A percentile compares a stretch with the other conserved stretches of the same genome.
phyloP scores from a whole-genome alignment of 2,888 invertebrate species.

The Netelia fuscicornis region DNA sequence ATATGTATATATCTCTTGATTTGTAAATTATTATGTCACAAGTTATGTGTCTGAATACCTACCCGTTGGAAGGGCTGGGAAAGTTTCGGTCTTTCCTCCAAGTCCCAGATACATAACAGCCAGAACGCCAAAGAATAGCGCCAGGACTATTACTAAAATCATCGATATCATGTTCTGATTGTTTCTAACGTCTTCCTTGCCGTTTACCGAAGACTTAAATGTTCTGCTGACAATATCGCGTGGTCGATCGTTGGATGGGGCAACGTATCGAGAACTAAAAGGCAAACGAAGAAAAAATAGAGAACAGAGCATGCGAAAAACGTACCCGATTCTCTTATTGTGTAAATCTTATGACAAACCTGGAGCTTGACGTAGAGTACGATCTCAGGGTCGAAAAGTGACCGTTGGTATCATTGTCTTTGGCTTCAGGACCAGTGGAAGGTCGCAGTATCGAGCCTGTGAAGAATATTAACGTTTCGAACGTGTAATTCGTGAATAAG shows the following conservation, averaged over 20 bases:
- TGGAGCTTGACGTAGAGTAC: constrained; percentile 76
- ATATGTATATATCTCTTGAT: constrained; percentile 46
- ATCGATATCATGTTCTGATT: constrained; percentile 84
- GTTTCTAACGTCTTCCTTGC: constrained; percentile 80
- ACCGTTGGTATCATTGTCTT: constrained; percentile 82
- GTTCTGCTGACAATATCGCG: constrained; percentile 77
- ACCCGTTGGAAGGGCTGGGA: constrained; percentile 82
- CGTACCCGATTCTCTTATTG: neutral
- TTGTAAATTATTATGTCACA: constrained; percentile 47
- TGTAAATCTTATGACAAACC: constrained; percentile 71
- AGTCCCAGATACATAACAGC: constrained; percentile 84
- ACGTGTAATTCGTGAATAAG: neutral
- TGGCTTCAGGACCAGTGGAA: constrained; percentile 75
- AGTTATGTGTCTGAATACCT: constrained; percentile 79
- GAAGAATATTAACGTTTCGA: constrained; percentile 17
- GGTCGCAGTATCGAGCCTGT: constrained; percentile 73
- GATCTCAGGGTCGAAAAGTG: constrained; percentile 80
- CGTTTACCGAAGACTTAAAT: constrained; percentile 74
- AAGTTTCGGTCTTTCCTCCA: constrained; percentile 81
- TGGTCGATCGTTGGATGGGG: constrained; percentile 77
- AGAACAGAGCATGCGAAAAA: neutral
- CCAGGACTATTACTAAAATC: constrained; percentile 82
- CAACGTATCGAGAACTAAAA: constrained; percentile 75
- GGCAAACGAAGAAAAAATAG: neutral
- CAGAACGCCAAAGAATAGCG: constrained; percentile 83